phyloP scores from a whole-genome alignment of 2,113 vertebrate species.

The Irena cyanogastra region DNA sequence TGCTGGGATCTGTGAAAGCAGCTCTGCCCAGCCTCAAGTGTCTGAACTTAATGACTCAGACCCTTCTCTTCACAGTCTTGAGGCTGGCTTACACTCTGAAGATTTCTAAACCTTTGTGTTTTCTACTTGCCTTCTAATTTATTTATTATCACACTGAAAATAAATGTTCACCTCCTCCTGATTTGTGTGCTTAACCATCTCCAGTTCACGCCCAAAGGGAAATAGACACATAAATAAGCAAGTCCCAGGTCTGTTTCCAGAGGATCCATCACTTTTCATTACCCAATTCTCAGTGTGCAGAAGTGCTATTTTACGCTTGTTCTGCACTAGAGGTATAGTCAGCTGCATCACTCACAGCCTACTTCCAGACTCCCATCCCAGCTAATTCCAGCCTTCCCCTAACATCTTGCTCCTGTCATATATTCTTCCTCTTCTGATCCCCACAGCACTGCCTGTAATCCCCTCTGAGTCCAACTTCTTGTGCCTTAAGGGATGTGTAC shows the following conservation, averaged over 20 bases:
- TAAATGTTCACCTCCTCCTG: background rate
- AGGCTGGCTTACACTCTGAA: background rate
- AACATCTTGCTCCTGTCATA: background rate
- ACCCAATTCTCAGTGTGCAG: background rate
- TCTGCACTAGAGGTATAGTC: background rate
- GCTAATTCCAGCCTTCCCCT: background rate
- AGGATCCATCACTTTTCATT: background rate
- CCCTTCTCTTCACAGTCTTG: background rate
- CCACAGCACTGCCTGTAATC: background rate
- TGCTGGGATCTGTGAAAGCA: background rate
- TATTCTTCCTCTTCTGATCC: background rate
- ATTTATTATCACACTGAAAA: slow-evolving; percentile 12
- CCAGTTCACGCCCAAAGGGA: slow-evolving; percentile 15
- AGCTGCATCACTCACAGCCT: background rate
- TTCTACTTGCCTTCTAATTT: background rate
- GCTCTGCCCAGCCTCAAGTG: background rate
- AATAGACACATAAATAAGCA: background rate
- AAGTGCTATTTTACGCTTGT: background rate
- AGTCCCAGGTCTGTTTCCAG: background rate
- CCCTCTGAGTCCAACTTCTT: background rate
- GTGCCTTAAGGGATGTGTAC: accelerated
- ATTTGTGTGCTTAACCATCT: background rate
- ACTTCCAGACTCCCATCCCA: background rate
- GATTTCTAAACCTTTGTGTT: background rate
- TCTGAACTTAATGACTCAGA: background rate